Conservation (phyloP, 2,797 vertebrate genomes). For the Eurystomus glaucurus region DNA sequence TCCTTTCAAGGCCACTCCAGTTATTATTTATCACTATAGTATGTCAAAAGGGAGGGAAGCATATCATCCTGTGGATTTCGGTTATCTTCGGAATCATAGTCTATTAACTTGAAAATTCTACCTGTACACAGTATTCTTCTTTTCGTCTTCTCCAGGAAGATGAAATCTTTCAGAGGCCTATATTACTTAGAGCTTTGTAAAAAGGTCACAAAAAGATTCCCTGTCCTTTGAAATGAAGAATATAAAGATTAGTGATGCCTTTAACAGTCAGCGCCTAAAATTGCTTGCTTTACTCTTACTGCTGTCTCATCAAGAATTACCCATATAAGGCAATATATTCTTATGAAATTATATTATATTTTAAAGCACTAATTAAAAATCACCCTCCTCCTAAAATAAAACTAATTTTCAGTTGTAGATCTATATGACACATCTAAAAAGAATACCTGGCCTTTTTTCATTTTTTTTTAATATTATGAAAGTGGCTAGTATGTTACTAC, state of each 20-base stretch:
- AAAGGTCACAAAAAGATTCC: neutral
- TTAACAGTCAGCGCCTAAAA: neutral
- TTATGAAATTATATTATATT: neutral
- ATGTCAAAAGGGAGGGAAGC: neutral
- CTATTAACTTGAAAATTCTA: neutral
- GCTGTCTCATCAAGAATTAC: neutral
- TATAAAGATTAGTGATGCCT: neutral
- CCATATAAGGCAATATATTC: neutral
- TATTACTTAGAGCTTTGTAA: neutral
- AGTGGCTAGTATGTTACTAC: neutral
- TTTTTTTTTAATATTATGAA: neutral
- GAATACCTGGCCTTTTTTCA: neutral
- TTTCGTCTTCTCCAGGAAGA: neutral
- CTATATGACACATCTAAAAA: neutral
- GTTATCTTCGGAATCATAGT: neutral
- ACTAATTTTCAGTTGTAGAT: neutral
- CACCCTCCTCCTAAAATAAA: neutral
- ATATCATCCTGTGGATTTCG: neutral
- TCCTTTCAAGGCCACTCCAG: neutral
- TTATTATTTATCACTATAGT: neutral
- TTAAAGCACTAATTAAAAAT: constrained; percentile 26
- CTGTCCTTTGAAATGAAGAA: constrained; percentile 17
- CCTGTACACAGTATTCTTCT: neutral
- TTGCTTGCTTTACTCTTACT: neutral
- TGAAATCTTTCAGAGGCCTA: neutral